phyloP scores from a whole-genome alignment of 2,113 vertebrate genomes.

The Trachemys scripta region DNA sequence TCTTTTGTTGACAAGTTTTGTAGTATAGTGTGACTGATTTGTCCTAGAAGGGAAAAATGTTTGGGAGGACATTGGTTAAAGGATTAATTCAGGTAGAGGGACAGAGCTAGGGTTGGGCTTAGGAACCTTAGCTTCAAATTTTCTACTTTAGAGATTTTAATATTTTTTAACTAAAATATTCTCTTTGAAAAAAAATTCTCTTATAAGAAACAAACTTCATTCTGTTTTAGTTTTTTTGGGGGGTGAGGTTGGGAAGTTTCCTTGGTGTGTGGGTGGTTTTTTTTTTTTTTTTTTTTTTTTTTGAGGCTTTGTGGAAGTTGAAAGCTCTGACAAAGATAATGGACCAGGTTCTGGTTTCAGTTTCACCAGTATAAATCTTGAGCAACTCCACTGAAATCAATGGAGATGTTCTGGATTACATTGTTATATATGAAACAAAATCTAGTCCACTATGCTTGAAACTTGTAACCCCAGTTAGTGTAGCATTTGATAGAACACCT shows the following conservation, averaged over 20 bases:
- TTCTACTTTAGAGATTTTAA: not conserved
- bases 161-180: not conserved
- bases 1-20: not conserved
- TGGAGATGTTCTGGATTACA: not conserved
- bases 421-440: not conserved
- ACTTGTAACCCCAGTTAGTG: not conserved
- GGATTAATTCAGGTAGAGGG: not conserved
- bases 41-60: not conserved
- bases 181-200: not conserved
- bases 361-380: not conserved
- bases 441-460: not conserved
- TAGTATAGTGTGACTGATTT: not conserved
- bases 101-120: not conserved
- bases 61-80: not conserved
- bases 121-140: not conserved
- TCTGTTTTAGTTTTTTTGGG: too few species aligned
- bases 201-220: not conserved
- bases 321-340: not conserved
- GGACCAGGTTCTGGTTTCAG: not conserved
- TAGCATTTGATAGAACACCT: not conserved
- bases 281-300: too few species aligned
- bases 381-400: not conserved
- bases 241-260: too few species aligned
- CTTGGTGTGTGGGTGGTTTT: too few species aligned
- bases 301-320: not conserved